Conservation (phyloP, 1,140 invertebrate species). For the Zaprionus gabonicus region DNA sequence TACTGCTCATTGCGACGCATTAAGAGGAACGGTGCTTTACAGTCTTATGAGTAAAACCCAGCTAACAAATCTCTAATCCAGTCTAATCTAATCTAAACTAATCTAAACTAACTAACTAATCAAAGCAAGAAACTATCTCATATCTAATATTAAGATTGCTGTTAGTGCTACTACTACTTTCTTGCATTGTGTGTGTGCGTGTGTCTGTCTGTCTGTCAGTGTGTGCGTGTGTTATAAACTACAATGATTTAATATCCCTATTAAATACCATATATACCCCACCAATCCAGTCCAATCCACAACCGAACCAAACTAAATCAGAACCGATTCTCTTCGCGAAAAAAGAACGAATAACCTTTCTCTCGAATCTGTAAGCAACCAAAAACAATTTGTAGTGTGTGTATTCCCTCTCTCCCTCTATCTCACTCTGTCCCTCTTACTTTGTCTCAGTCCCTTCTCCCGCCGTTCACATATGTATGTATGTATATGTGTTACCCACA, state of each 20-base stretch:
- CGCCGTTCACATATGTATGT: neutral
- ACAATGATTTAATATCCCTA: constrained; percentile 19
- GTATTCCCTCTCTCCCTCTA: constrained; percentile 10
- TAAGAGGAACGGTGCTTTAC: constrained; percentile 89
- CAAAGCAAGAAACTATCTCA: constrained; percentile 39
- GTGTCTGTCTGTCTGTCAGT: constrained; percentile 5
- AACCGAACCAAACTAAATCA: constrained; percentile 12
- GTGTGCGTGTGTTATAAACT: constrained; percentile 19
- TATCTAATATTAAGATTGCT: constrained; percentile 41
- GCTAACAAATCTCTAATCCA: constrained; percentile 41
- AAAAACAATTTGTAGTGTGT: constrained; percentile 34
- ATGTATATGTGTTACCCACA: constrained; percentile 20
- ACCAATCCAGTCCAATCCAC: constrained; percentile 17
- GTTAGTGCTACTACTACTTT: constrained; percentile 43
- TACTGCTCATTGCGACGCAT: constrained; percentile 94
- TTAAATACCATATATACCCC: neutral
- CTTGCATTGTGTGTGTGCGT: constrained; percentile 45
- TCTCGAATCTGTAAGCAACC: constrained; percentile 32
- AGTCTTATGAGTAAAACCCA: constrained; percentile 44
- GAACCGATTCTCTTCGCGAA: neutral
- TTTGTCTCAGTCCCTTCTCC: constrained; percentile 2
- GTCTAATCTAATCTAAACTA: neutral
- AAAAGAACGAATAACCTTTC: constrained; percentile 30
- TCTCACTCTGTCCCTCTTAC: neutral
- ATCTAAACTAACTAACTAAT: constrained; percentile 30